phyloP scores from a whole-genome alignment of 2,888 invertebrate genomes.

The Leptinotarsa haldemani region DNA sequence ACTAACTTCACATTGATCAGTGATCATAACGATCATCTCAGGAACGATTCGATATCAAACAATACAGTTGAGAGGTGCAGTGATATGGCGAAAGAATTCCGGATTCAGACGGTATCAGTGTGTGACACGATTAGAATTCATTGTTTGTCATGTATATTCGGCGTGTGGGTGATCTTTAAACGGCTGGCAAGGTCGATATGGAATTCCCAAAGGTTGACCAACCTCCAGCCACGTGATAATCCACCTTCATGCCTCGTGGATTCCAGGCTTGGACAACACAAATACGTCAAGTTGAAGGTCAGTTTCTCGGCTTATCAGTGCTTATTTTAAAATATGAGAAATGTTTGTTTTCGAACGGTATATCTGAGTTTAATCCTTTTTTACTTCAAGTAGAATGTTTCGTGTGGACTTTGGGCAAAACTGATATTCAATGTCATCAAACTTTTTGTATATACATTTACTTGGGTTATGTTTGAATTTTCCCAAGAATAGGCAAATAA shows the following conservation, averaged over 20 bases:
- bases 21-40: not conserved
- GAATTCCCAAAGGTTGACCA: conserved; percentile 66
- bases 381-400: too few species aligned
- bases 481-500: too few species aligned
- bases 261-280: conserved; percentile 72
- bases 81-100: conserved; percentile 43
- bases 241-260: conserved; percentile 73
- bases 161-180: conserved; percentile 68
- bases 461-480: too few species aligned
- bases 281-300: conserved; percentile 75
- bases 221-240: conserved; percentile 67
- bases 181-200: conserved; percentile 67
- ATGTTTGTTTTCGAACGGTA: too few species aligned
- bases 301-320: conserved; percentile 49
- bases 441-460: too few species aligned
- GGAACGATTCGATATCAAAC: not conserved
- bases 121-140: conserved; percentile 67
- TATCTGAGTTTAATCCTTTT: too few species aligned
- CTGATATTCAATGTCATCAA: too few species aligned
- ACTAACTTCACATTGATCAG: too few species aligned
- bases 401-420: too few species aligned
- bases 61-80: not conserved
- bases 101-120: conserved; percentile 67
- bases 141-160: conserved; percentile 67
- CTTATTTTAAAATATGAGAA: not conserved